Evolutionary conservation across 1,140 invertebrate genomes (phyloP).

Genomic region (Melitaea cinxia): DNA sequence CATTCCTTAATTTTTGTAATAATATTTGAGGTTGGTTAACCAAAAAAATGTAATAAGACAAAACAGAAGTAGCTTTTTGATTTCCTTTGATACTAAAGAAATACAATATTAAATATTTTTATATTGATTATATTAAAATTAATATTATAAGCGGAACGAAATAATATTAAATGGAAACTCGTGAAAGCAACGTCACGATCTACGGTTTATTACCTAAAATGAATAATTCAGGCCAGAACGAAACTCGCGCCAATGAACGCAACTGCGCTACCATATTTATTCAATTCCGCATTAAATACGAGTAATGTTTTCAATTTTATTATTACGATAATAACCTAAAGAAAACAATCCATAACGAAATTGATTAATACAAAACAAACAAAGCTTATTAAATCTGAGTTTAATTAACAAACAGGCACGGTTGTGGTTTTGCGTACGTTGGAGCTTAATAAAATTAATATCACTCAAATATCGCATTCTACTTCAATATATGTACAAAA

Average conservation of each 20-base stretch:
- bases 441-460: slow-evolving; percentile 17
- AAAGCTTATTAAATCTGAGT: slow-evolving; percentile 29
- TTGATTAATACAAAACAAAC: slow-evolving; percentile 30
- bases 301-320: slow-evolving; percentile 19
- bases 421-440: slow-evolving; percentile 14
- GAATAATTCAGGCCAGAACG: background rate
- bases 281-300: slow-evolving; percentile 9
- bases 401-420: slow-evolving; percentile 32
- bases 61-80: too few species aligned
- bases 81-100: too few species aligned
- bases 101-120: background rate
- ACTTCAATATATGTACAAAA: background rate
- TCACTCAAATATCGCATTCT: slow-evolving; percentile 12
- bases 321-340: slow-evolving; percentile 26
- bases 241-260: background rate
- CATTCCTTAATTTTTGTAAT: too few species aligned
- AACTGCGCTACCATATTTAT: slow-evolving; percentile 1
- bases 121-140: background rate
- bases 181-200: slow-evolving; percentile 2
- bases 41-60: too few species aligned
- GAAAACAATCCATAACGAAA: slow-evolving; percentile 15
- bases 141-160: background rate
- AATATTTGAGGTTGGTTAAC: too few species aligned
- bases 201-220: slow-evolving; percentile 9
- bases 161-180: slow-evolving; percentile 1